Base-by-base conservation (phyloP, 1,140 invertebrate genomes). In the Drosophila asahinai region DNA sequence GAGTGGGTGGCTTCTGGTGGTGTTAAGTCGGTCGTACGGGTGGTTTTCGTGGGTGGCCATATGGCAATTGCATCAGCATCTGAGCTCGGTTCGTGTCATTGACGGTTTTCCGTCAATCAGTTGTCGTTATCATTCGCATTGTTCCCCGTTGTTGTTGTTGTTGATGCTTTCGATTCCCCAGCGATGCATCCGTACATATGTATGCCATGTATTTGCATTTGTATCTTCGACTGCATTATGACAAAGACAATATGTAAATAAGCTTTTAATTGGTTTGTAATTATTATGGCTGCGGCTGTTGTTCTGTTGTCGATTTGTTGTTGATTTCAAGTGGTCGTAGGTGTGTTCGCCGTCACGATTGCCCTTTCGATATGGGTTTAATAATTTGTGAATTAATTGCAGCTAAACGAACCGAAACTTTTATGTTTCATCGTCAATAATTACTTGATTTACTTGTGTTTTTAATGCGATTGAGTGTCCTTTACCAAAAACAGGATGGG, bases 221-320 rank as follows among this genome's bases (percentile, higher is more conserved):
- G 57, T 74, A 64, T 52, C 45, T 60, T 42, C 57, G 27, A 40
- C 30, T 73, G 62, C 52, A 52, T 70, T 67, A 65, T 81, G 72
- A 60, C 65, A 77, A 75, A 70, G 77, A 59, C 61, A 80, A 81
- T 77, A 77, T 86, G 67, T 86, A 86, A 86, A 84, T 86, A 86
- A 73, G 78, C 78, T 64, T 81, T 81, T 84, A 84, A 84, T 84
- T 84, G 82, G 62, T 81, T 81, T 84, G 78, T 77, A 84, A 86
- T 84, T 81, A 77, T 84, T 86, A 84, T 83, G 77, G 66, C 80
- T 84, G 82, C 42, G 81, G 81, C 51, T 74, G 36, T 55, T 67
- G 36, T 65, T 45, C 4, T 22, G 38, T 17, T 68, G 40, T 36
- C 52, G 36, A 55, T 22, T 64, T 38, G 19, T 49, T 73, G 43